Percentiles rank a stretch among this genome's conserved stretches.
phyloP scores from a whole-genome alignment of 2,888 invertebrate species.

The Drosophila setosimentum region DNA sequence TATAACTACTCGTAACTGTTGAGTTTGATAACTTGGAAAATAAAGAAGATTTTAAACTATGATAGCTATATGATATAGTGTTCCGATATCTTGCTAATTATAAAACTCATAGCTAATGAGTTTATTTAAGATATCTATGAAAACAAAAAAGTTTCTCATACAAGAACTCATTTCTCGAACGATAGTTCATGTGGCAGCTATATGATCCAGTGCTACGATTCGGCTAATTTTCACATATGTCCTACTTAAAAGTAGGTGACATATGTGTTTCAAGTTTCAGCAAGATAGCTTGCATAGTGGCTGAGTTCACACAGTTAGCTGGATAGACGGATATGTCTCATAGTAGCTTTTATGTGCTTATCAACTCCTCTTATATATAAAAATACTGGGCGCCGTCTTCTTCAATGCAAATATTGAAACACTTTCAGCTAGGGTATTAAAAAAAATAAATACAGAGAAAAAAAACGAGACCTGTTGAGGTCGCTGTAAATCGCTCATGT shows the following conservation, averaged over 20 bases:
- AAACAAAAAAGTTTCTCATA: not conserved
- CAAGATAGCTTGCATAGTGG: too few species aligned
- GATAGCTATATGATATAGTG: not conserved
- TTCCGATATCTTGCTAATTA: not conserved
- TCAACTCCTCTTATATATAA: not conserved
- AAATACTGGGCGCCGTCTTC: not conserved
- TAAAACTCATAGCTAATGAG: not conserved
- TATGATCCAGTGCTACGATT: not conserved
- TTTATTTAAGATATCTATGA: not conserved
- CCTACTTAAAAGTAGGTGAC: too few species aligned
- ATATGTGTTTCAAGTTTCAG: not conserved
- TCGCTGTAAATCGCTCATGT: slow-evolving; percentile 21
- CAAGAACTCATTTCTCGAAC: not conserved
- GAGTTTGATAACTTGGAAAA: not conserved
- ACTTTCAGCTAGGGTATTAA: not conserved
- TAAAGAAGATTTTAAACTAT: not conserved
- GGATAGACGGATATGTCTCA: not conserved
- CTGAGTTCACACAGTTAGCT: not conserved
- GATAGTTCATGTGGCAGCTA: not conserved
- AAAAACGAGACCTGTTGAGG: slow-evolving; percentile 44
- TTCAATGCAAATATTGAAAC: too few species aligned
- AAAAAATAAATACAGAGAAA: not conserved
- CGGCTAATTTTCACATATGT: not conserved
- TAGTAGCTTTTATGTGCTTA: not conserved
- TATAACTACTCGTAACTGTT: not conserved